A percentile compares a stretch with the other conserved stretches of the same genome.
phyloP scores from a whole-genome alignment of 2,113 vertebrate genomes.

The Hippoglossus stenolepis region DNA sequence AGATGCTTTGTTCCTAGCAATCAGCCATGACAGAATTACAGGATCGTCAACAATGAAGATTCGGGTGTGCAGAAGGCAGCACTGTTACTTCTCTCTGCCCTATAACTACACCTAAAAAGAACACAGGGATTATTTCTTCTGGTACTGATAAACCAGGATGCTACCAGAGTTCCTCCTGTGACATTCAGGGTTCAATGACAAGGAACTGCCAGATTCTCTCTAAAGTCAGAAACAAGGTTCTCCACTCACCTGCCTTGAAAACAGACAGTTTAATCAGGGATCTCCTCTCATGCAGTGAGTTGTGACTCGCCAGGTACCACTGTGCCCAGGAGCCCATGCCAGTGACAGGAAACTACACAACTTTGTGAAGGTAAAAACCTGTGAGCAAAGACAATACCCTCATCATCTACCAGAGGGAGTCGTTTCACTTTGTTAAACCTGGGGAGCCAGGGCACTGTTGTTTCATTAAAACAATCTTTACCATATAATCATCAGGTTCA shows the following conservation, averaged over 20 bases:
- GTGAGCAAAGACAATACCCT: not conserved
- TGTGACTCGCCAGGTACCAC: constrained; percentile 33
- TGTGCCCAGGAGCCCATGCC: constrained; percentile 20
- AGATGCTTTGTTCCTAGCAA: too few relatives aligned
- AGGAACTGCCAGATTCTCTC: not conserved
- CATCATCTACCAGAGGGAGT: not conserved
- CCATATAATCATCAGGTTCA: too few relatives aligned
- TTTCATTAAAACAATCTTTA: too few relatives aligned
- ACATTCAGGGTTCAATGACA: not conserved
- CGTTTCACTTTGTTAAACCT: not conserved
- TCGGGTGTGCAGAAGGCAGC: too few relatives aligned
- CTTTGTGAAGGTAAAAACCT: constrained; percentile 42
- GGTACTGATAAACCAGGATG: not conserved
- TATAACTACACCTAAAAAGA: too few relatives aligned
- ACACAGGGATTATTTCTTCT: constrained; percentile 39
- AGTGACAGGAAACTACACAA: constrained; percentile 41
- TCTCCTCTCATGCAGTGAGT: not conserved
- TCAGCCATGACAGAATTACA: too few relatives aligned
- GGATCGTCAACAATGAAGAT: too few relatives aligned
- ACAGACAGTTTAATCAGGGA: too few relatives aligned
- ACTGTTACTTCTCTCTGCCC: constrained; percentile 16
- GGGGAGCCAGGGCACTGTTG: too few relatives aligned
- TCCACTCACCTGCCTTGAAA: not conserved
- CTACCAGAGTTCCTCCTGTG: not conserved
- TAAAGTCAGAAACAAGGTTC: too few relatives aligned